Percentiles rank a stretch among this genome's conserved stretches.
phyloP scores from a whole-genome alignment of 2,113 vertebrate species.

The Chloropsis hardwickii region DNA sequence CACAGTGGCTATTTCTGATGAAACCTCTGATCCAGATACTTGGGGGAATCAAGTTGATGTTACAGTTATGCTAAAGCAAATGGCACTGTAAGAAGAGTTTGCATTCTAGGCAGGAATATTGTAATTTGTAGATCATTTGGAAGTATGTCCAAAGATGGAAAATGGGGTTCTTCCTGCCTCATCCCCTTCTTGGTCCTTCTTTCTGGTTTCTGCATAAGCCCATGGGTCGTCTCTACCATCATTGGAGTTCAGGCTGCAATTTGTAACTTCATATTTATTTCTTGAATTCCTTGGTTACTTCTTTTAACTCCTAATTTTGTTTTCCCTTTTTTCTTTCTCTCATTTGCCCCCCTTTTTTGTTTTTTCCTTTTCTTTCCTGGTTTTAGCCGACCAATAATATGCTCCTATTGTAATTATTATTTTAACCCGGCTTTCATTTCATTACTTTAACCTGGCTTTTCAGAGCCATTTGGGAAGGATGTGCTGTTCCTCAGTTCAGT shows the following conservation, averaged over 20 bases:
- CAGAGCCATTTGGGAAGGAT: background rate
- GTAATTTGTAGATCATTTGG: background rate
- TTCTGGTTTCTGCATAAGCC: background rate
- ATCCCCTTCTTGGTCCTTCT: background rate
- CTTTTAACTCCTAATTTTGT: background rate
- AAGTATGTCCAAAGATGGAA: background rate
- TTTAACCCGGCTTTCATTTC: background rate
- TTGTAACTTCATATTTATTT: background rate
- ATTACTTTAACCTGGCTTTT: background rate
- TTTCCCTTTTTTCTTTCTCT: background rate
- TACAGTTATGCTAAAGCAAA: background rate
- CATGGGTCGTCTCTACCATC: background rate
- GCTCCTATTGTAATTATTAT: background rate
- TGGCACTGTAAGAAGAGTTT: background rate
- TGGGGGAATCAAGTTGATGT: background rate
- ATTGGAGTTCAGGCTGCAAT: background rate
- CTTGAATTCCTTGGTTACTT: background rate
- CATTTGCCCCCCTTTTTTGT: accelerated
- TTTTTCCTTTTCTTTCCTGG: background rate
- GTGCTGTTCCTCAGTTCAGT: background rate
- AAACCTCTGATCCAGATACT: background rate
- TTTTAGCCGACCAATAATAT: background rate
- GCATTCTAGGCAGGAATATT: background rate
- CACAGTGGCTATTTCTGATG: accelerated
- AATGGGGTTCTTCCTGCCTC: background rate